A percentile compares a stretch with the other conserved stretches of the same genome.
phyloP scores from a whole-genome alignment of 1,140 invertebrate species.

The Drosophila elegans region DNA sequence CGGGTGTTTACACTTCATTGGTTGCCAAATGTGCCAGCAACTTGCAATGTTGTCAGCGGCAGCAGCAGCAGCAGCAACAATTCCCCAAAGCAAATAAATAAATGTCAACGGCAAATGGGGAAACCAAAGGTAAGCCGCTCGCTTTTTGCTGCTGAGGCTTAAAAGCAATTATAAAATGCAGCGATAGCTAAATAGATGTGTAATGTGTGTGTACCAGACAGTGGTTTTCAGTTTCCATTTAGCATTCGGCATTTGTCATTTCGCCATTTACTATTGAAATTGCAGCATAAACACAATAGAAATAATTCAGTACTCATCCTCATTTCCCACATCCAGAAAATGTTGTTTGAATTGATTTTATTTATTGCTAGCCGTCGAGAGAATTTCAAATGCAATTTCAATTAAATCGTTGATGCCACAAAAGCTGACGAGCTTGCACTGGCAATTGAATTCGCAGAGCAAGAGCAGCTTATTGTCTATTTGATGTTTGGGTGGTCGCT shows the following conservation, averaged over 20 bases:
- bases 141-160: constrained; percentile 48
- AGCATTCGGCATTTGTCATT: constrained; percentile 18
- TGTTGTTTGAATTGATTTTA: constrained; percentile 72
- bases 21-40: constrained; percentile 69
- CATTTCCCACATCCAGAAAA: constrained; percentile 11
- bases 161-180: constrained; percentile 81
- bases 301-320: constrained; percentile 38
- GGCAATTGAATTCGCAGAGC: constrained; percentile 44
- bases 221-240: constrained; percentile 30
- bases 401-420: constrained; percentile 66
- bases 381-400: constrained; percentile 75
- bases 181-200: constrained; percentile 44
- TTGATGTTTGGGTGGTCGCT: constrained; percentile 16
- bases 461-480: constrained; percentile 54
- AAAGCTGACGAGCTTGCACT: constrained; percentile 44
- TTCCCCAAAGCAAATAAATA: constrained; percentile 80
- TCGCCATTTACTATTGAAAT: constrained; percentile 50
- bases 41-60: constrained; percentile 68
- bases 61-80: constrained; percentile 38
- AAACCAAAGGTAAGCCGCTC: constrained; percentile 54
- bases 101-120: constrained; percentile 69
- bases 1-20: constrained; percentile 70
- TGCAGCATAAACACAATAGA: constrained; percentile 72
- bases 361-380: constrained; percentile 67
- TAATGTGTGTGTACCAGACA: constrained; percentile 12